Evolutionary conservation across 1,140 invertebrate genomes (phyloP).

Genomic region (Frieseomelitta varia): DNA sequence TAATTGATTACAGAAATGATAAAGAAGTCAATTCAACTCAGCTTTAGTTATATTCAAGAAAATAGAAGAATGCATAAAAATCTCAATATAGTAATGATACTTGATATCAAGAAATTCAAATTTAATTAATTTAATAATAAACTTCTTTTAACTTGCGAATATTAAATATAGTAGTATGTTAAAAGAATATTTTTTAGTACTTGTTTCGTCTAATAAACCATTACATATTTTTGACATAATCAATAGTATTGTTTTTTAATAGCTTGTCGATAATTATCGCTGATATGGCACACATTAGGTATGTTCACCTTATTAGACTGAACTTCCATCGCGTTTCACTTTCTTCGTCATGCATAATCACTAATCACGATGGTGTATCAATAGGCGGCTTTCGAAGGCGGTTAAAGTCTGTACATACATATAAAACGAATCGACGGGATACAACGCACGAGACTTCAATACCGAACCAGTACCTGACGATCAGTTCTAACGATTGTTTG

Average conservation of each 20-base stretch:
- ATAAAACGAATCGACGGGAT: slow-evolving; percentile 12
- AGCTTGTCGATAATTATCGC: not conserved
- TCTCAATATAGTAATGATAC: too few relatives aligned
- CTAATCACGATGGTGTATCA: slow-evolving; percentile 17
- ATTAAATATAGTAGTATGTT: not conserved
- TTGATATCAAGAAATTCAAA: not conserved
- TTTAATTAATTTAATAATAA: not conserved
- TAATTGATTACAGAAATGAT: too few relatives aligned
- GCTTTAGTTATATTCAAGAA: too few relatives aligned
- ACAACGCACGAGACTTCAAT: slow-evolving; percentile 24
- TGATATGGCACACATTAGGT: slow-evolving; percentile 19
- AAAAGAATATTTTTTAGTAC: not conserved
- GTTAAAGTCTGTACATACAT: slow-evolving; percentile 2
- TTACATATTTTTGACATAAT: not conserved
- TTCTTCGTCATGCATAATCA: slow-evolving; percentile 39
- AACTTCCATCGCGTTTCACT: slow-evolving; percentile 55
- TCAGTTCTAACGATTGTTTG: slow-evolving; percentile 55
- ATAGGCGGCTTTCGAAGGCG: slow-evolving; percentile 19
- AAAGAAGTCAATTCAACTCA: too few relatives aligned
- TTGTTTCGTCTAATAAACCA: not conserved
- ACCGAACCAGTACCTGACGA: slow-evolving; percentile 29
- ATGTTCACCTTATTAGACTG: slow-evolving; percentile 41
- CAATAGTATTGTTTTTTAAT: slow-evolving; percentile 15
- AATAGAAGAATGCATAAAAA: too few relatives aligned
- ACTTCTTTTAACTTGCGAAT: not conserved